Evolutionary conservation across 92 coral and sea anemone species (phyloP), one percentile per base, ranked within the genome.

Genomic region (Actinernus sp.): DNA sequence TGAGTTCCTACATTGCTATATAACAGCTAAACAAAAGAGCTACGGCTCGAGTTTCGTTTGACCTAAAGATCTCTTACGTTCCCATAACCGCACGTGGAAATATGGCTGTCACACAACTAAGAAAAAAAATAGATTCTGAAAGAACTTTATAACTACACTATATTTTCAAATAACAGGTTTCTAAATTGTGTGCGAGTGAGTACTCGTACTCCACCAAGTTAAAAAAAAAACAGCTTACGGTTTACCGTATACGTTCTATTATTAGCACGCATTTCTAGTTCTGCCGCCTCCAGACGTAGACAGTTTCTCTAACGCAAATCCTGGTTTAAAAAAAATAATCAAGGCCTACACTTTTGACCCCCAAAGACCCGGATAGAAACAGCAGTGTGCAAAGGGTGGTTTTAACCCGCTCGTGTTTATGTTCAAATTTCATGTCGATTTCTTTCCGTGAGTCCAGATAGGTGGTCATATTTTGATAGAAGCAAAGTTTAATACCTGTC

Each of bases 241-340:
- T 34, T 6, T 34, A 34, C 6, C 41, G 8, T 14, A 34, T 6
- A 14, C 14, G 8, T 34, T 14, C 41, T 34, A 34, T 14, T 34
- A 6, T 34, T 6, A 34, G 41, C 14, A 34, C 6, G 14, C 14
- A 34, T 6, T 34, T 34, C 41, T 34, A 34, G 41, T 34, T 34
- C 41, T 6, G 8, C 41, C 41, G 14, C 14, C 41, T 14, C 41
- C 75, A 53, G 53, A 58, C 75, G 30, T 59, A 62, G 49, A 17
- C 39, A 52, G 50, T 20, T 56, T 56, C 63, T 56, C 36, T 36
- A 31, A 68, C 75, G 75, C 49, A 68, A 43, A 62, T 68, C 75
- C 75, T 68, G 75, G 50, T 41, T 25, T 21, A 14, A 6, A 33
- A 18, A 6, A 27, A 23, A 25, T 19, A 37, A 6, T 6, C 8